phyloP scores from a whole-genome alignment of 2,888 invertebrate genomes.

The Caenorhabditis virilis region DNA sequence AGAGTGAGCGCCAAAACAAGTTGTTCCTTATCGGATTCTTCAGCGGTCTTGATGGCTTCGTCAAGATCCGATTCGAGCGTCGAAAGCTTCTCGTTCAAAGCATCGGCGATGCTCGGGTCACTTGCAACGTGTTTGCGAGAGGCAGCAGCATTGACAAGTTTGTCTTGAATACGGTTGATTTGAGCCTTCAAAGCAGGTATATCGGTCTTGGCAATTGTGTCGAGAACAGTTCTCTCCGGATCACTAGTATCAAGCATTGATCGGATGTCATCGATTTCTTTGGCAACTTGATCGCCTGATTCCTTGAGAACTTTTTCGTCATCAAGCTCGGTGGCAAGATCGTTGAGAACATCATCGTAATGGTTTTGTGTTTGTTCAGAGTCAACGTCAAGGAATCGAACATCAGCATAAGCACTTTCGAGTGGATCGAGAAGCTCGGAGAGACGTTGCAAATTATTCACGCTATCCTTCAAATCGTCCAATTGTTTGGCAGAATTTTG shows the following conservation, averaged over 20 bases:
- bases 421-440: conserved; percentile 50
- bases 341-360: conserved; percentile 42
- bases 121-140: conserved; percentile 25
- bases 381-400: conserved; percentile 56
- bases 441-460: conserved; percentile 37
- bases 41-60: conserved; percentile 16
- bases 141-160: conserved; percentile 9
- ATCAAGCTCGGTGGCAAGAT: conserved; percentile 28
- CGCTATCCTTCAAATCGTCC: conserved; percentile 18
- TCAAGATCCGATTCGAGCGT: conserved; percentile 16
- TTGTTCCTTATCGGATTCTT: conserved; percentile 28
- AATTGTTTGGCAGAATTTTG: conserved; percentile 11
- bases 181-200: conserved; percentile 33
- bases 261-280: conserved; percentile 25
- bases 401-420: conserved; percentile 51
- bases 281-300: conserved; percentile 27
- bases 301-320: conserved; percentile 40
- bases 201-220: conserved; percentile 5
- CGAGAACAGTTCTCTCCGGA: conserved; percentile 7
- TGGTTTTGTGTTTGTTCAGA: conserved; percentile 47
- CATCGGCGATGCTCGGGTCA: conserved; percentile 7
- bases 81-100: conserved; percentile 20
- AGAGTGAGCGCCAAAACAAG: conserved; percentile 16
- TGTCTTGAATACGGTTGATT: conserved; percentile 21
- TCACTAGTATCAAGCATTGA: conserved; percentile 7